Conservation (phyloP, 2,113 vertebrate genomes). For the Pipra filicauda region DNA sequence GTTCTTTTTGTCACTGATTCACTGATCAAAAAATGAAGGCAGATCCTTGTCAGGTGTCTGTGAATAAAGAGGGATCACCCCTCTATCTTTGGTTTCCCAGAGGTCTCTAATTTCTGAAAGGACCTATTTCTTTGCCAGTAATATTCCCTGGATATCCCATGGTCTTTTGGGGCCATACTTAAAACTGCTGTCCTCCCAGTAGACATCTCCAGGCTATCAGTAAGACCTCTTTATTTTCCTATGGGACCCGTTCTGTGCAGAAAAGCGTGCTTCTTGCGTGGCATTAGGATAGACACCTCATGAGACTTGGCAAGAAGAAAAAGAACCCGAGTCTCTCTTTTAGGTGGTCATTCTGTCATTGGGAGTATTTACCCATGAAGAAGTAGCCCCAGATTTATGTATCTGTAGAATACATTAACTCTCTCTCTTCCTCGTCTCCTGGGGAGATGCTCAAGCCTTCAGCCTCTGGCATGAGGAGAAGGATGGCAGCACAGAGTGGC, state of each 20-base stretch:
- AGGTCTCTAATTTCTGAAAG: neutral
- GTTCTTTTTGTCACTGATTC: neutral
- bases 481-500: neutral
- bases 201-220: neutral
- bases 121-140: neutral
- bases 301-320: neutral
- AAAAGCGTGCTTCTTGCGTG: neutral
- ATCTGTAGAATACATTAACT: fast-evolving
- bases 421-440: neutral
- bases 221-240: neutral
- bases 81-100: neutral
- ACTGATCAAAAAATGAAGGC: neutral
- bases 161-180: neutral
- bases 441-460: neutral
- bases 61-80: neutral
- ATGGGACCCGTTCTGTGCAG: fast-evolving
- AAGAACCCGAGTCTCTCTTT: neutral
- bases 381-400: neutral
- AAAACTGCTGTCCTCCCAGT: neutral
- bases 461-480: neutral
- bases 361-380: neutral
- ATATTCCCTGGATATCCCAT: neutral
- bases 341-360: neutral
- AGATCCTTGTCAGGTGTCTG: neutral
- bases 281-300: neutral